Base-by-base conservation (phyloP, 2,888 invertebrate species). In the Scaptomyza tumidula region DNA sequence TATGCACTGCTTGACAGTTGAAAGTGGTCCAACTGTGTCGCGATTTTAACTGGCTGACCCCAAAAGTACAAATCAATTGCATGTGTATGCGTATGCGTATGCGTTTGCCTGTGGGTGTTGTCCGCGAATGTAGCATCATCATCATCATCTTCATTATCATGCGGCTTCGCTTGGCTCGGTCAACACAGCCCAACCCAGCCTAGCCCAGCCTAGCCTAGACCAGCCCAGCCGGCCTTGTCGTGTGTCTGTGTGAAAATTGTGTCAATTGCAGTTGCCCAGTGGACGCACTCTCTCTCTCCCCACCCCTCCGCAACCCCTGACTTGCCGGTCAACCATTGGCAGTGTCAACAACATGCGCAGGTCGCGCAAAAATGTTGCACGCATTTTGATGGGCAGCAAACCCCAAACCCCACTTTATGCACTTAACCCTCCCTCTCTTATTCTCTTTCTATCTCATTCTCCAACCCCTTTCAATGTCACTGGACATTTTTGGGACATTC, bases 61-160 rank as follows among this genome's bases (percentile, higher is more conserved):
- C 83, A 84, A 83, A 83, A 84, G 83, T 89, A 84, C 83, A 89
- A 84, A 84, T 84, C 83, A 84, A 84, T 60, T 69, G 81, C 73
- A 62, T 71, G 69, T 60, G 63, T 62, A 31, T 58, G 64, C 31
- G 58, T 44, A 24, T 24, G 48, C n/a, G 53, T 61, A 71, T 65
- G 48, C n/a, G 53, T 61, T 65, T 65, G 27, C 6, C 6, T 33
- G 33, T 45, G 53, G 56, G 57, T 61, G 77, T 66, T 56, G 49
- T 43, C 5, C 74, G 54, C 35, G 56, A 56, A 60, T 68, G 68
- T 68, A 56, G 61, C 68, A 45, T 43, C 44, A 44, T 11, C 39
- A 19, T 43, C 37, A 60, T 11, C 45, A 55, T n/a, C 55, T 48
- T 37, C 53, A 49, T 43, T 35, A 58, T 55, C 48, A 55, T 82